A percentile compares a stretch with the other conserved stretches of the same genome.
Conservation (phyloP, 2,797 vertebrate genomes). For the Bucorvus abyssinicus region DNA sequence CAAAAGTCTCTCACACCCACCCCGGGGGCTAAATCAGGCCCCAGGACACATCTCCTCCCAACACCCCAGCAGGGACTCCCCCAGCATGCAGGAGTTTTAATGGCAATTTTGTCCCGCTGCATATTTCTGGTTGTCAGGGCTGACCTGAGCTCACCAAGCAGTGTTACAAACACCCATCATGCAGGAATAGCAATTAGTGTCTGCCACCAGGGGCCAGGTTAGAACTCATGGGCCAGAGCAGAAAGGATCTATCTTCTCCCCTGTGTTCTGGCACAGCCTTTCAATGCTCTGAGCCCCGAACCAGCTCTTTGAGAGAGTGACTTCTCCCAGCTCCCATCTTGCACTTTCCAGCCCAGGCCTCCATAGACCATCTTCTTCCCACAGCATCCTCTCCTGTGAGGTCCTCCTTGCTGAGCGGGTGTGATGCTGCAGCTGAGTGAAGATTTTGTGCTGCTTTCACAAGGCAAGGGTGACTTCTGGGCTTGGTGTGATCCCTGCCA, state of each 20-base stretch:
- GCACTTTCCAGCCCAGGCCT: not conserved
- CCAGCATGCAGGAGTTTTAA: not conserved
- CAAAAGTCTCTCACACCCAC: not conserved
- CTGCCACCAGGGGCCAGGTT: not conserved
- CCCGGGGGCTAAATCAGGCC: not conserved
- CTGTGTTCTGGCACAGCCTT: not conserved
- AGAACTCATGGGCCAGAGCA: not conserved
- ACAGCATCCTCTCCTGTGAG: not conserved
- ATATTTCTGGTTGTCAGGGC: not conserved
- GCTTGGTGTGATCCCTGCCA: accelerated
- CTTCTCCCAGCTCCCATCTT: not conserved
- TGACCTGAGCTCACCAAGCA: not conserved
- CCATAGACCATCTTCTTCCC: not conserved
- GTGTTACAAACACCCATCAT: not conserved
- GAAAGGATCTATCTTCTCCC: not conserved
- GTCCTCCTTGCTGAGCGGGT: not conserved
- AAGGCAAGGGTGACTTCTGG: not conserved
- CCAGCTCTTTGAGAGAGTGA: not conserved
- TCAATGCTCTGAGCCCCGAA: not conserved
- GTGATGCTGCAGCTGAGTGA: not conserved
- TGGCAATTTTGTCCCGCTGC: not conserved
- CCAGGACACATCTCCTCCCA: not conserved
- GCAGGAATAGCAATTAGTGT: not conserved
- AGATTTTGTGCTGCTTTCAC: not conserved
- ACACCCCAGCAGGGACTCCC: not conserved